These are phyloP conservation scores for Noctua comes DNA, from an alignment of 2,888 invertebrate genomes.

Conservation along the genomic window DNA sequence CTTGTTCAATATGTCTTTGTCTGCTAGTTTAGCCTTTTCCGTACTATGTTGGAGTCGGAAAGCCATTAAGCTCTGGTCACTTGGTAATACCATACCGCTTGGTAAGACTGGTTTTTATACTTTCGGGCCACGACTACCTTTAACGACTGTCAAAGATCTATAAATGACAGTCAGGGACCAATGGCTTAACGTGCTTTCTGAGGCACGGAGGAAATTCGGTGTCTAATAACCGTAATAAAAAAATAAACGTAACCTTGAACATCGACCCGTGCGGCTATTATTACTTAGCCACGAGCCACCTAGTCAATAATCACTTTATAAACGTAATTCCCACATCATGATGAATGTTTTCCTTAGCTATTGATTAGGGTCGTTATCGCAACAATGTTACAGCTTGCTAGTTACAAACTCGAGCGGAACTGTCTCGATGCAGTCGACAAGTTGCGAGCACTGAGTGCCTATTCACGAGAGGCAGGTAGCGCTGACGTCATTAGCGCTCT, in stretches of 20 bases:
- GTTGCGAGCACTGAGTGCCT: slow-evolving; percentile 41
- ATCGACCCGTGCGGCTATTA: background rate
- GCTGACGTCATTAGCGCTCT: slow-evolving; percentile 60
- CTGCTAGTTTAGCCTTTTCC: background rate
- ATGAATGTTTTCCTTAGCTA: background rate
- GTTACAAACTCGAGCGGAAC: background rate
- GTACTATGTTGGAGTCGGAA: background rate
- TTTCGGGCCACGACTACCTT: background rate
- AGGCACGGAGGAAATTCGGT: background rate
- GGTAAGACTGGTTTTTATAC: too few species aligned
- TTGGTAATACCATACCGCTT: background rate
- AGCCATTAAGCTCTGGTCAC: background rate
- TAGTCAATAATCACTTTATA: too few species aligned
- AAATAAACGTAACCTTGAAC: background rate
- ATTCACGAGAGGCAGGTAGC: slow-evolving; percentile 36
- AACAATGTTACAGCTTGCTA: background rate
- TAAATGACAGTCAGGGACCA: background rate
- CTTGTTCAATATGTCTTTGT: background rate
- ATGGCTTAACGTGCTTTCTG: background rate
- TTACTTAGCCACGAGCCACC: background rate
- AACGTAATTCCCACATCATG: background rate
- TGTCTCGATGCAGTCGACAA: slow-evolving; percentile 37
- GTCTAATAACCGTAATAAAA: background rate
- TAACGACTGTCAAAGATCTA: background rate
- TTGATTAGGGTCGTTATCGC: slow-evolving; percentile 15